phyloP scores from a whole-genome alignment of 2,797 vertebrate genomes.

The Phataginus tricuspis region DNA sequence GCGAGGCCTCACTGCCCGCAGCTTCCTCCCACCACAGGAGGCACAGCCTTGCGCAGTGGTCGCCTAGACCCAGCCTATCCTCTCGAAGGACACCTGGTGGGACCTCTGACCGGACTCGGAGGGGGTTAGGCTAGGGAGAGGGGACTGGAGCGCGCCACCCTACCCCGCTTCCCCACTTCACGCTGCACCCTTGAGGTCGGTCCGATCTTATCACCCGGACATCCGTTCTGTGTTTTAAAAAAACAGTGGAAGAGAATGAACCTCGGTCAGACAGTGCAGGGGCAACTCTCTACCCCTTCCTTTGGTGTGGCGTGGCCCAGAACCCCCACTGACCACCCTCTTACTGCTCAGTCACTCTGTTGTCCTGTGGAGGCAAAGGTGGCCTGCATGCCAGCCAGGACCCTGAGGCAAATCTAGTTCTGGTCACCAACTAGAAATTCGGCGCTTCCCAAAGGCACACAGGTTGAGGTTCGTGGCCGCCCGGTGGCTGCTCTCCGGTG shows the following conservation, averaged over 20 bases:
- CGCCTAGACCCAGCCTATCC: not conserved
- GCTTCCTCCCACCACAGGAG: not conserved
- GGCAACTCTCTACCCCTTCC: too few relatives aligned
- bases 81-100: not conserved
- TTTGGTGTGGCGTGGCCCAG: not conserved
- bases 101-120: too few relatives aligned
- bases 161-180: too few relatives aligned
- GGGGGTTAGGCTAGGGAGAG: not conserved
- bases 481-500: too few relatives aligned
- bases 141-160: too few relatives aligned
- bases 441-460: not conserved
- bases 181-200: not conserved
- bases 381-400: not conserved
- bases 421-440: rapidly evolving
- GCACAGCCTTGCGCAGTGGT: not conserved
- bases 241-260: not conserved
- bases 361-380: too few relatives aligned
- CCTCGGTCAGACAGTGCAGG: not conserved
- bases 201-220: not conserved
- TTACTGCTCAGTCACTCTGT: not conserved
- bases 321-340: not conserved
- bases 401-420: not conserved
- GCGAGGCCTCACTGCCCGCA: not conserved
- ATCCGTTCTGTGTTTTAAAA: too few relatives aligned
- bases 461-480: too few relatives aligned